Percentiles rank a stretch among this genome's conserved stretches.
These are phyloP conservation scores for Gallinago undulata DNA, from an alignment of 2,113 vertebrate genomes.

Conservation along the genomic window DNA sequence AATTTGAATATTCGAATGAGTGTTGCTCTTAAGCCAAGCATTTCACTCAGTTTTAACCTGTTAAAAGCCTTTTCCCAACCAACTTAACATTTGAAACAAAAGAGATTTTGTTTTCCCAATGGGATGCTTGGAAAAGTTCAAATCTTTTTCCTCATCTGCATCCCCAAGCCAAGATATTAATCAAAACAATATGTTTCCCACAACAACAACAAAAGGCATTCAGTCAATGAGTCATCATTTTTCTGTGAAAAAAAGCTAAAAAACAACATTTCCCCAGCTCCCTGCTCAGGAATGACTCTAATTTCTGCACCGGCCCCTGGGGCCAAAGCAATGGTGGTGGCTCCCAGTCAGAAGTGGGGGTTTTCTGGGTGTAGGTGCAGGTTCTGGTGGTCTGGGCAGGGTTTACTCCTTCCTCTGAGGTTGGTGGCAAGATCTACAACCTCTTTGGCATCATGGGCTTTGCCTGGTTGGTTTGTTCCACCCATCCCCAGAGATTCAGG, in stretches of 20 bases:
- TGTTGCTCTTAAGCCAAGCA: not conserved
- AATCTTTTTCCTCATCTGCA: not conserved
- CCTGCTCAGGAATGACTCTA: not conserved
- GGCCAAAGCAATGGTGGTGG: not conserved
- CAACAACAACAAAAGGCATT: not conserved
- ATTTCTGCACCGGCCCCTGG: not conserved
- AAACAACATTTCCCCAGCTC: not conserved
- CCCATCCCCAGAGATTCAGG: not conserved
- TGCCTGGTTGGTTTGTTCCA: not conserved
- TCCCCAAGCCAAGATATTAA: slow-evolving; percentile 10
- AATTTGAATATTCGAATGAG: not conserved
- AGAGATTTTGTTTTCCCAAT: not conserved
- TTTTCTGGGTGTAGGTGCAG: not conserved
- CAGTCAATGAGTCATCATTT: slow-evolving; percentile 4
- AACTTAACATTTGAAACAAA: not conserved
- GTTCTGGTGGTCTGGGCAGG: too few species aligned
- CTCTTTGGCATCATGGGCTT: rapidly evolving
- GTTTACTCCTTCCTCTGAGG: not conserved
- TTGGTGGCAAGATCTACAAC: not conserved
- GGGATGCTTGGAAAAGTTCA: not conserved
- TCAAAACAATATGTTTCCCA: not conserved
- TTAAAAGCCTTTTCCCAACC: not conserved
- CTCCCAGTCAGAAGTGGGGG: not conserved
- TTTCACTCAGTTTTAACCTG: not conserved
- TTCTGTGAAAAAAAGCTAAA: not conserved